Base-by-base conservation (phyloP, 2,888 invertebrate species). In the Pollenia labialis region DNA sequence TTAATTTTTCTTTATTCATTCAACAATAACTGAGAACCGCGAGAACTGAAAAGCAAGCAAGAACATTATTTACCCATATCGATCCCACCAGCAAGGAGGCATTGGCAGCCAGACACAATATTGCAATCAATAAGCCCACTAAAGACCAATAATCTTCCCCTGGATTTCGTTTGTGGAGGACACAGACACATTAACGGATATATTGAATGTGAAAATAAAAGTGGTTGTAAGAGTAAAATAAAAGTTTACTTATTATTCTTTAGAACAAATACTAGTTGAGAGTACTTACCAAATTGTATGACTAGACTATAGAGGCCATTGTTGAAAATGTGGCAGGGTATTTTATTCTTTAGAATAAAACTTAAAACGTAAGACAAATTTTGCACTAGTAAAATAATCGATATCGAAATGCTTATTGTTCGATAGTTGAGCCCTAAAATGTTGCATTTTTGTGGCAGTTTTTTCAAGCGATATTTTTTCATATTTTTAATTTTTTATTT, bases 241-340 rank as follows among this genome's bases (percentile, higher is more conserved):
- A 32, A 32, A 32, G 32, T 32, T 32, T 32, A 32, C 32, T 32
- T 32, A 6, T 32, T 6, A 6, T 32, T 32, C 32, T 32, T 32
- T 32, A 0, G 32, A 32, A 32, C 32, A 32, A 32, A 32, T 32
- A 32, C 32, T 6, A 32, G 12, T 42, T 54, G 9, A 56, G 10
- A 48, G 18, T 6, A 66, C 81, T 85, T 66, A 85, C 85, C 81
- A 68, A 62, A 64, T 54, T 77, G 81, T 66, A 81, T 71, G 11
- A 81, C 7, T 8, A 85, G 44, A 58, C 72, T 81, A 11, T 81
- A 75, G 14, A 81, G 11, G 4, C 68, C 85, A n/a, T 60, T 64
- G 2, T 2, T 46, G 46, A 40, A 75, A 16, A 75, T 44, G 11
- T 44, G 14, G 18, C 76, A 85, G 40, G 71, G 23, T 60, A 85